These are phyloP conservation scores for Sitophilus oryzae DNA, from an alignment of 1,140 invertebrate species.

Conservation along the genomic window DNA sequence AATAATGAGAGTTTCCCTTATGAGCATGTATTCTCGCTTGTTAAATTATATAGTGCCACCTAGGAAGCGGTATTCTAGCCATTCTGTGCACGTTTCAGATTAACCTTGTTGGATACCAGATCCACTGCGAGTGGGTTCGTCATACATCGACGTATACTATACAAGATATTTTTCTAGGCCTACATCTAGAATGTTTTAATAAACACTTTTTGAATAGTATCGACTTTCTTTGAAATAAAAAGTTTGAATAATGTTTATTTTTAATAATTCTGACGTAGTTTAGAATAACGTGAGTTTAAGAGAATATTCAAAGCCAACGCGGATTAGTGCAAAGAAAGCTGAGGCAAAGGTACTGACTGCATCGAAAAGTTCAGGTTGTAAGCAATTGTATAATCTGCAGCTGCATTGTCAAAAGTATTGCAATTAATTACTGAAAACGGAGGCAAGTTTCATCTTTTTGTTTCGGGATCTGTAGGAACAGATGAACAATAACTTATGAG, in stretches of 20 bases:
- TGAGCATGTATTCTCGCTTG: conserved; percentile 16
- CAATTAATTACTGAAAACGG: conserved; percentile 41
- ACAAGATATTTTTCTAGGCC: not conserved
- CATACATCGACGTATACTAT: not conserved
- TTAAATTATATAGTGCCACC: conserved; percentile 27
- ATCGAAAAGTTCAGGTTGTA: conserved; percentile 13
- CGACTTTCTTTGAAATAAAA: not conserved
- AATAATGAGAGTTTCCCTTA: not conserved
- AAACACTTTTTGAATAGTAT: too few relatives aligned
- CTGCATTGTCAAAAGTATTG: conserved; percentile 41
- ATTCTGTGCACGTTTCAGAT: conserved; percentile 31
- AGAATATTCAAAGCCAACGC: too few relatives aligned
- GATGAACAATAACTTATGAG: conserved; percentile 44
- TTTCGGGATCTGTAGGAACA: conserved; percentile 33
- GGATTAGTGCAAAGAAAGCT: too few relatives aligned
- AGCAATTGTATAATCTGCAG: conserved; percentile 36
- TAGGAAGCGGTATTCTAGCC: conserved; percentile 16
- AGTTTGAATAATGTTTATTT: conserved; percentile 1
- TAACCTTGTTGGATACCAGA: conserved; percentile 25
- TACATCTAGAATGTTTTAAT: not conserved
- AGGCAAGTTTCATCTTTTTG: conserved; percentile 39
- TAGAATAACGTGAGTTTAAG: too few relatives aligned
- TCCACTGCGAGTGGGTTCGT: conserved; percentile 1
- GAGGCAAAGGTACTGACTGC: not conserved
- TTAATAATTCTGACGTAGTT: too few relatives aligned